Base-by-base conservation (phyloP, 2,113 vertebrate species). In the Aleadryas rufinucha region DNA sequence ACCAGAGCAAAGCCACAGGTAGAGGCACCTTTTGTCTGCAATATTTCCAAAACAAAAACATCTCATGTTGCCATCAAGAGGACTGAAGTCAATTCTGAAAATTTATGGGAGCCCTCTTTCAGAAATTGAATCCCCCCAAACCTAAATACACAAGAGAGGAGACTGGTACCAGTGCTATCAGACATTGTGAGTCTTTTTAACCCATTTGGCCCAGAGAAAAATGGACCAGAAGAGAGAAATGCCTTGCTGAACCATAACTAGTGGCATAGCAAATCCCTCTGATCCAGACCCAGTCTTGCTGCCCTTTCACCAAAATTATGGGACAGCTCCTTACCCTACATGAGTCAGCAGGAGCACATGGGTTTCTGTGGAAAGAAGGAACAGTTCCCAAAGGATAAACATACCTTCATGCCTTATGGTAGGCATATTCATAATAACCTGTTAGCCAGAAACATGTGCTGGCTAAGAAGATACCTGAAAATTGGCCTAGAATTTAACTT, bases 321-420 rank as follows among this genome's bases (percentile, higher is more conserved):
- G 45, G 76, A 84, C 35, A 56, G 31, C 8, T 90, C 30, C 42
- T 87, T 65, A 31, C 7, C 3, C 11, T 16, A 2, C 0, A 0
- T 17, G 10, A 94, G 30, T 70, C 64, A 94, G 28, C 37, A 49
- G 44, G 22, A 81, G 20, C 15, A 23, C 17, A 10, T 3, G 10
- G 6, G 1, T 75, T 84, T 84, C 61, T 7, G 1, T 49, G 61
- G n/a, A 57, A 59, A 71, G 18, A 7, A 84, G 61, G 33, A 71
- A 21, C 0, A 7, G 16, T 37, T 84, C 31, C 31, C 7, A 3
- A 20, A 30, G 1, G 3, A 33, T 41, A 42, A 82, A 49, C 0
- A 1, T 60, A 49, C 16, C 37, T 31, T 19, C 53, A 20, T 1
- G 3, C 13, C 68, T 82, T 69, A 85, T 56, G 10, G 15, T 47